phyloP scores from a whole-genome alignment of 1,140 invertebrate genomes.

The Zaprionus africanus region DNA sequence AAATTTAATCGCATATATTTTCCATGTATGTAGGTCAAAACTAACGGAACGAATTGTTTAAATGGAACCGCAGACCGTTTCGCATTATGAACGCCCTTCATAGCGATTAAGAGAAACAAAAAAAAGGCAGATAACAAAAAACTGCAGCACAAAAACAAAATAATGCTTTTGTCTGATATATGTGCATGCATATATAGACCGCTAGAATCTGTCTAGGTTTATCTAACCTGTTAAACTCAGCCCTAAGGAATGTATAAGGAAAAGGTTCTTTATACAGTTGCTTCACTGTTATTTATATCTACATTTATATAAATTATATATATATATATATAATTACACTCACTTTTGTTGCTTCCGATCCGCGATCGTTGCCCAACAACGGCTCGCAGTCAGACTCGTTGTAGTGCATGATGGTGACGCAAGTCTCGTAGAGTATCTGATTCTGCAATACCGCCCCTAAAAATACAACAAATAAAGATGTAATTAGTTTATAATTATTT shows the following conservation, averaged over 20 bases:
- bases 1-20: background rate
- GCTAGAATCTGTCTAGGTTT: background rate
- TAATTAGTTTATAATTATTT: slow-evolving; percentile 1
- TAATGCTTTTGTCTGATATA: background rate
- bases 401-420: slow-evolving; percentile 67
- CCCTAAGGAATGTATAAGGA: background rate
- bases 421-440: slow-evolving; percentile 79
- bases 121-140: background rate
- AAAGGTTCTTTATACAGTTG: background rate
- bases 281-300: background rate
- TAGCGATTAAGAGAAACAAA: slow-evolving; percentile 4
- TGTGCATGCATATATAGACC: background rate
- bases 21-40: background rate
- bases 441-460: slow-evolving; percentile 80
- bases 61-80: background rate
- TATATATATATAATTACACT: slow-evolving; percentile 27
- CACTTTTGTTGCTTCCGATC: slow-evolving; percentile 71
- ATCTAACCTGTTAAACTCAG: background rate
- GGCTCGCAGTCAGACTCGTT: slow-evolving; percentile 74
- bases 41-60: background rate
- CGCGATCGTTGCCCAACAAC: slow-evolving; percentile 69
- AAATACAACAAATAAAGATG: slow-evolving; percentile 26
- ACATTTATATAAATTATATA: slow-evolving; percentile 2
- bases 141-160: background rate
- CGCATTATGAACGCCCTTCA: background rate